Base-by-base conservation (phyloP, 2,888 invertebrate species). In the Timandra comae region DNA sequence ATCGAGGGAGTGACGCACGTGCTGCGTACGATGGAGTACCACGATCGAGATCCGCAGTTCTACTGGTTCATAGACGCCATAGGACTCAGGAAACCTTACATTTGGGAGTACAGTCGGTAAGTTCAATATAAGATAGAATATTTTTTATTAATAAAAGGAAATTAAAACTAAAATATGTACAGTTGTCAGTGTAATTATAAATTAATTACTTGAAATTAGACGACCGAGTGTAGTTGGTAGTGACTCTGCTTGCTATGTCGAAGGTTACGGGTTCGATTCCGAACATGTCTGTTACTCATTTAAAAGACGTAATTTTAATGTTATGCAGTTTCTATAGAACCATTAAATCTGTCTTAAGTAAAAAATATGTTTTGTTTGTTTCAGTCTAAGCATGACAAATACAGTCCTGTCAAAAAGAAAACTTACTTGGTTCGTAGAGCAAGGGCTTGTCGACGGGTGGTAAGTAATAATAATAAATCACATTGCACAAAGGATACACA, bases 1-100 rank as follows among this genome's bases (percentile, higher is more conserved):
- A 88, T 98, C 29, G 99, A 99, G 85, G 93, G 95, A 33, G 98
- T 99, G 9, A 99, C 99, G 0, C 99, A 99, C 68, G 96, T 98
- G 0, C 85, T 99, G 30, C 89, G 99, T 29, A 99, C 99, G 0
- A 99, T 97, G 85, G 99, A 99, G 80, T 99, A 99, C 75, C 97
- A 97, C 64, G 99, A 99, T 75, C 88, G 98, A 12, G 99, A 99
- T 75, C 94, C 94, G 20, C 99, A 99, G 80, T 99, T 97, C 81
- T 97, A 94, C 79, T 99, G 98, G 98, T 94, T 96, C 59, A 93
- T 97, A 41, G 95, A 98, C 46, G 94, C 94, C 0, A 75, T 98
- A 7, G 91, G 91, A 4, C 73, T 98, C 12, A 89, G 98, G 34
- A 95, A 94, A 57, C 98, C 98, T 0, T 89, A 96, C 59, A 97